phyloP scores from a whole-genome alignment of 2,113 vertebrate species.

The Indicator indicator region DNA sequence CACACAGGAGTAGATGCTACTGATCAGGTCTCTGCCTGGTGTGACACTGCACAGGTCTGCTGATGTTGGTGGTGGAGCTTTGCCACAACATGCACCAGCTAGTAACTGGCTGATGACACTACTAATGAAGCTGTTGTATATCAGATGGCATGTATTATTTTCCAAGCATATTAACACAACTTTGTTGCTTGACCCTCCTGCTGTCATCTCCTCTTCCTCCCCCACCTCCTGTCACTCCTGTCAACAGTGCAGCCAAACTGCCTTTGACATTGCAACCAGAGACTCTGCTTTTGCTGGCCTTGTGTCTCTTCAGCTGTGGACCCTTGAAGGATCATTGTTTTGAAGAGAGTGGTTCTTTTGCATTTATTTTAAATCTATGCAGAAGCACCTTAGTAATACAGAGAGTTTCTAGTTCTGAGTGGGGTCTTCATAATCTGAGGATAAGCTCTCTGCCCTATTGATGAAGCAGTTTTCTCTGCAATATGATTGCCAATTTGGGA shows the following conservation, averaged over 20 bases:
- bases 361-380: background rate
- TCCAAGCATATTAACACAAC: conserved; percentile 9
- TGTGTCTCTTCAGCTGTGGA: background rate
- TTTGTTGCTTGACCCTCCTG: background rate
- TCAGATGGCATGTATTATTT: background rate
- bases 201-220: background rate
- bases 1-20: background rate
- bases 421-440: background rate
- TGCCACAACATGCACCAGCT: background rate
- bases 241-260: background rate
- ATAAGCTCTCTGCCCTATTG: background rate
- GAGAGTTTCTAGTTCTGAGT: background rate
- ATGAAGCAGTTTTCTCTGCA: background rate
- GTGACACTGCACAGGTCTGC: background rate
- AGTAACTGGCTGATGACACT: background rate
- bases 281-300: conserved; percentile 15
- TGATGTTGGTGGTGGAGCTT: background rate
- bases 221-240: background rate
- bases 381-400: background rate
- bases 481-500: background rate
- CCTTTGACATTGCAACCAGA: background rate
- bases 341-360: background rate
- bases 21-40: background rate
- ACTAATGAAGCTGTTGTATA: fast-evolving
- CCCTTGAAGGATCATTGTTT: background rate